Conservation (phyloP, 2,888 invertebrate genomes). For the Chelonus formosanus region DNA sequence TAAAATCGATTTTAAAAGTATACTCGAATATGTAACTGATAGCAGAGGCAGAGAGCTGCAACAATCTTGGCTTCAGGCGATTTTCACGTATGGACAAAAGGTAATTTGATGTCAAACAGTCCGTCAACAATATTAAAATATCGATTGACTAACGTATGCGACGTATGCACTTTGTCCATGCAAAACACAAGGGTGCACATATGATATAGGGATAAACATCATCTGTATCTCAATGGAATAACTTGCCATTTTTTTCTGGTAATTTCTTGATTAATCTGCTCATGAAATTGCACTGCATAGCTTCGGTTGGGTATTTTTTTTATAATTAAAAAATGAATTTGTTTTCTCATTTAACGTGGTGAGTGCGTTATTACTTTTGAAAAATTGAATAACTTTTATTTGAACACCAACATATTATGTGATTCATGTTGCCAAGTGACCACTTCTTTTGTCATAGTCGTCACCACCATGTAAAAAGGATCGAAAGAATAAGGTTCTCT, state of each 20-base stretch:
- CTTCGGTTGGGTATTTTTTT: too few relatives aligned
- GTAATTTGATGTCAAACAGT: constrained; percentile 53
- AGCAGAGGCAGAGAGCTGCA: neutral
- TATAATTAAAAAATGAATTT: too few relatives aligned
- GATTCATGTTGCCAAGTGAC: neutral
- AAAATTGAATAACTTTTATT: neutral
- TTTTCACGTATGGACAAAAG: constrained; percentile 38
- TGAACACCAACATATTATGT: neutral
- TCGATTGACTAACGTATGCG: constrained; percentile 64
- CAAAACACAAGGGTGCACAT: constrained; percentile 26
- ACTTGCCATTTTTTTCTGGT: neutral
- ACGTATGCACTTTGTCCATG: constrained; percentile 64
- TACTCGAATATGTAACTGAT: neutral
- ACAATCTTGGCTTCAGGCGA: constrained; percentile 17
- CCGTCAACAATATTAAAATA: constrained; percentile 64
- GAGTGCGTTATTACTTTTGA: too few relatives aligned
- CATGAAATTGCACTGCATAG: too few relatives aligned
- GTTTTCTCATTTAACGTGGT: too few relatives aligned
- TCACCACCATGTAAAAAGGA: constrained; percentile 51
- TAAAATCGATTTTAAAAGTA: too few relatives aligned
- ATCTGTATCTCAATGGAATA: constrained; percentile 6
- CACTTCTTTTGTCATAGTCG: constrained; percentile 50
- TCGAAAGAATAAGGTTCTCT: constrained; percentile 20
- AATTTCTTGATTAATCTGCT: too few relatives aligned
- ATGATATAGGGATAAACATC: neutral